Evolutionary conservation across 2,797 vertebrate genomes (phyloP).

Genomic region (Epinephelus awoara): DNA sequence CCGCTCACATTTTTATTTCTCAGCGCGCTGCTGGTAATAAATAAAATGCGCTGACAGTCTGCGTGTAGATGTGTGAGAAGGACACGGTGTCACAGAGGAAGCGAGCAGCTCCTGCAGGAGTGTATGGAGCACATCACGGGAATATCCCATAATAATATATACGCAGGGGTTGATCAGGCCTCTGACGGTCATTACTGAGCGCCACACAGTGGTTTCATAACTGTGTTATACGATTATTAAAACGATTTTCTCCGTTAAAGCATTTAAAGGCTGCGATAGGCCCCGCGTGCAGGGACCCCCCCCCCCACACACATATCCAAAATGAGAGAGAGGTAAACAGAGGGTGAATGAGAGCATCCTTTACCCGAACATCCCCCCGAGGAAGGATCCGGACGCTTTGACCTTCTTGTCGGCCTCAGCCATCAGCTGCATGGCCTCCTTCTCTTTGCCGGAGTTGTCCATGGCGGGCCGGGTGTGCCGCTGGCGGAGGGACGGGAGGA

Average conservation of each 20-base stretch:
- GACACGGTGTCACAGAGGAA: constrained; percentile 37
- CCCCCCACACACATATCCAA: background rate
- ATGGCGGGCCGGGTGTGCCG: constrained; percentile 76
- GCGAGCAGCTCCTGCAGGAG: background rate
- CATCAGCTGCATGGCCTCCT: constrained; percentile 97
- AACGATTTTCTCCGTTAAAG: background rate
- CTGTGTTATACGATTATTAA: background rate
- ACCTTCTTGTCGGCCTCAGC: constrained; percentile 97
- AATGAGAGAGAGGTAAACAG: constrained; percentile 52
- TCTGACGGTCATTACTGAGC: background rate
- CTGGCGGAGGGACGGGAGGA: constrained; percentile 40
- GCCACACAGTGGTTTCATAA: background rate
- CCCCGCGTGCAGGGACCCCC: constrained; percentile 34
- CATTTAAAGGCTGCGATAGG: constrained; percentile 15
- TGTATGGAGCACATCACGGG: rapidly evolving
- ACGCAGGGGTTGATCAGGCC: background rate
- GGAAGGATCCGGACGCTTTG: constrained; percentile 95
- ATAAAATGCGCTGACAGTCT: background rate
- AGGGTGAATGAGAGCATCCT: constrained; percentile 6
- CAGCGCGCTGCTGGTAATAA: background rate
- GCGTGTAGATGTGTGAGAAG: background rate
- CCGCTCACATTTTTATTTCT: constrained; percentile 1
- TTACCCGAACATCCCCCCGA: constrained; percentile 97
- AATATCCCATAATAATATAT: background rate
- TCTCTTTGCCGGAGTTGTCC: constrained; percentile 96